These are phyloP conservation scores for Cynaeus angustus DNA, from an alignment of 2,888 invertebrate species.

Conservation along the genomic window DNA sequence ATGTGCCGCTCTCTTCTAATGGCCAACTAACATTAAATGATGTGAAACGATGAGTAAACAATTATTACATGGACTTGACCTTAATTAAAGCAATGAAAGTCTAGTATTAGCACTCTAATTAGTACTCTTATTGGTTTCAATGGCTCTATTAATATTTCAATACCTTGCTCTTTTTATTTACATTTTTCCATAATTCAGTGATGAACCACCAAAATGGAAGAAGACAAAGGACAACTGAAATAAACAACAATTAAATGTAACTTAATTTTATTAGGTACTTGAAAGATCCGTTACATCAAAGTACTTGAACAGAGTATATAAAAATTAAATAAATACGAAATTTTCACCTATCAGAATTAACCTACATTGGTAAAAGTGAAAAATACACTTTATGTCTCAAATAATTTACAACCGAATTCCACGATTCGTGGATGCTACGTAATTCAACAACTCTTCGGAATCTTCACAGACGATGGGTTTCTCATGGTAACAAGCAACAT, in stretches of 20 bases:
- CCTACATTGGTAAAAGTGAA: too few relatives aligned
- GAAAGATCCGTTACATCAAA: constrained; percentile 52
- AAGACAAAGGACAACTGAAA: not conserved
- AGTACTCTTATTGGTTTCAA: not conserved
- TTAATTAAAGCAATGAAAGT: not conserved
- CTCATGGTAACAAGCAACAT: constrained; percentile 94
- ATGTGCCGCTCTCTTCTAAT: not conserved
- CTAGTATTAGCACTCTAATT: not conserved
- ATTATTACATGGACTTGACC: not conserved
- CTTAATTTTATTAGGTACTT: constrained; percentile 59
- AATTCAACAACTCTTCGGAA: constrained; percentile 89
- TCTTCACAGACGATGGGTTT: constrained; percentile 95
- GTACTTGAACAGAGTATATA: constrained; percentile 24
- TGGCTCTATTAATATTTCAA: not conserved
- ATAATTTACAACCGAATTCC: constrained; percentile 83
- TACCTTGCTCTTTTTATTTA: too few relatives aligned
- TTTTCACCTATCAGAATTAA: constrained; percentile 7
- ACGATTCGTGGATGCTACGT: constrained; percentile 88
- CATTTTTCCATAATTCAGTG: too few relatives aligned
- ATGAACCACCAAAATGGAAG: not conserved
- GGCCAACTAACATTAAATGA: not conserved
- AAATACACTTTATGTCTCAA: too few relatives aligned
- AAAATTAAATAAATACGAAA: constrained; percentile 57
- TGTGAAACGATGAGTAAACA: not conserved
- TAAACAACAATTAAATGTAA: constrained; percentile 39